These are phyloP conservation scores for Onychomys arenicola DNA, from an alignment of 2,797 vertebrate genomes.

Conservation along the genomic window DNA sequence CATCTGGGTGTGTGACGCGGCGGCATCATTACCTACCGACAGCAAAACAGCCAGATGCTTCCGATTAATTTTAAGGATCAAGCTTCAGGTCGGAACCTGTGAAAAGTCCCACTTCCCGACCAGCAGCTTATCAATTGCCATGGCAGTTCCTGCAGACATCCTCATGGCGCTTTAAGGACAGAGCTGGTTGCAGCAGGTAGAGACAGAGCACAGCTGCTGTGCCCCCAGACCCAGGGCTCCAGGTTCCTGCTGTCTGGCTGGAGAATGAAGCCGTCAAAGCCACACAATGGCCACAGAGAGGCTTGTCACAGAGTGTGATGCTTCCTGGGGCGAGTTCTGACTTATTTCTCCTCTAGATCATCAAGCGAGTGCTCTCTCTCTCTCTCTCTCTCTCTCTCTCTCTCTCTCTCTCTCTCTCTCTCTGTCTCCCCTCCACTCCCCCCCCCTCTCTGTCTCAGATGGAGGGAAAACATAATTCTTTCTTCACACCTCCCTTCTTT, in stretches of 20 bases:
- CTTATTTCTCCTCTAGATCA: not conserved
- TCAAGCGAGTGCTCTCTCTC: not conserved
- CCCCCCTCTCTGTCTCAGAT: no score
- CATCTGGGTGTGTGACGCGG: conserved; percentile 88
- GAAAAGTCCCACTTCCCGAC: conserved; percentile 73
- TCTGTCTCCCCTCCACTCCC: not conserved
- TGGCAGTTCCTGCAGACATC: not conserved
- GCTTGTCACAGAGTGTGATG: not conserved
- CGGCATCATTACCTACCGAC: conserved; percentile 89
- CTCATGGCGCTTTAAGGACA: not conserved
- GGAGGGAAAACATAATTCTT: not conserved
- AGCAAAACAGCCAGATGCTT: conserved; percentile 89
- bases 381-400: not conserved
- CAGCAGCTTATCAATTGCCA: not conserved
- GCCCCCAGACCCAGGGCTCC: not conserved
- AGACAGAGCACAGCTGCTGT: conserved; percentile 7
- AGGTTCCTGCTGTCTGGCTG: not conserved
- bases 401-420: not conserved
- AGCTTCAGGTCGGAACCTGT: conserved; percentile 81
- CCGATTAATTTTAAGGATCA: conserved; percentile 86
- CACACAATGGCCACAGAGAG: accelerated
- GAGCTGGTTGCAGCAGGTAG: not conserved
- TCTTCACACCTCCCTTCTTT: not conserved
- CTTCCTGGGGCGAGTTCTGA: not conserved
- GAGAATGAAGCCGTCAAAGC: conserved; percentile 43